phyloP scores from a whole-genome alignment of 1,140 invertebrate genomes.

The Ceratina australensis region DNA sequence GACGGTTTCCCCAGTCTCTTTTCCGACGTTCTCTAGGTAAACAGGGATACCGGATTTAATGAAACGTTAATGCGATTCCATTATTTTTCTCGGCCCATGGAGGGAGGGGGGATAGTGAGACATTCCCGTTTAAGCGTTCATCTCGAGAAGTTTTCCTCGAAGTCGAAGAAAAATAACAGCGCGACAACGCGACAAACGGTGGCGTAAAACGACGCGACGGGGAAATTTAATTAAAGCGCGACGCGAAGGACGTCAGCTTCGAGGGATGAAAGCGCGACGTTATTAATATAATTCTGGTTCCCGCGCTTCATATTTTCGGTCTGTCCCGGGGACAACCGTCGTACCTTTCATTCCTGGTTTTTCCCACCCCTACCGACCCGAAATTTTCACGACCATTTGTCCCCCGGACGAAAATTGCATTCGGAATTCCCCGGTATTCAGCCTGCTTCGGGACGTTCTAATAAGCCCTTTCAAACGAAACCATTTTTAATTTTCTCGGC shows the following conservation, averaged over 20 bases:
- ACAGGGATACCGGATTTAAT: not conserved
- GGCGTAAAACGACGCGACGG: constrained; percentile 61
- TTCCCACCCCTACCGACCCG: constrained; percentile 42
- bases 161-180: constrained; percentile 45
- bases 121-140: not conserved
- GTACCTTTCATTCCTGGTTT: constrained; percentile 29
- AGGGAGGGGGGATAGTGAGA: too few relatives aligned
- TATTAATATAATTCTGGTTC: constrained; percentile 74
- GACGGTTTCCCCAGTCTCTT: not conserved
- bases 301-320: constrained; percentile 67
- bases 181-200: constrained; percentile 51
- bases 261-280: constrained; percentile 56
- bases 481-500: not conserved
- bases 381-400: constrained; percentile 61
- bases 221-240: constrained; percentile 73
- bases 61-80: not conserved
- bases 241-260: constrained; percentile 38
- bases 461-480: not conserved
- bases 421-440: not conserved
- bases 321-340: constrained; percentile 22
- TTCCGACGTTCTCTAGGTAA: not conserved
- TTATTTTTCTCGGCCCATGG: not conserved
- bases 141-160: not conserved
- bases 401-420: constrained; percentile 28
- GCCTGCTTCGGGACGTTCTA: not conserved